phyloP scores from a whole-genome alignment of 2,797 vertebrate species.

The Capromys pilorides region DNA sequence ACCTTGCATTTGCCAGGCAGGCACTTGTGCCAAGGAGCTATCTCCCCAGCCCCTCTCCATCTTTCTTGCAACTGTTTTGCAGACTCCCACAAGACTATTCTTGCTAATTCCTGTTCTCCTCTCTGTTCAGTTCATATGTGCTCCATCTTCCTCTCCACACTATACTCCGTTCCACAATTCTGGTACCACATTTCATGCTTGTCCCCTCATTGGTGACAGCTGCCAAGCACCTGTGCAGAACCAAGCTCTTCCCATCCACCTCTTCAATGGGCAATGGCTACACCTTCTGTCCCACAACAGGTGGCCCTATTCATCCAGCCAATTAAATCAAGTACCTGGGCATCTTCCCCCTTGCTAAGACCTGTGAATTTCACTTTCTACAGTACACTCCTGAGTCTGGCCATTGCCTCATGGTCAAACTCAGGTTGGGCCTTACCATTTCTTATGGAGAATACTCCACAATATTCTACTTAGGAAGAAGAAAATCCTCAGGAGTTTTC shows the following conservation, averaged over 20 bases:
- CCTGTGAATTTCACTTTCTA: not conserved
- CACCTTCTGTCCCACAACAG: not conserved
- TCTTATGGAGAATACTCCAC: not conserved
- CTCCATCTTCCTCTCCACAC: not conserved
- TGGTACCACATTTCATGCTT: not conserved
- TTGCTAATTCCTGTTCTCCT: not conserved
- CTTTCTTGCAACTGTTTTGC: not conserved
- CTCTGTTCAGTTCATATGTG: not conserved
- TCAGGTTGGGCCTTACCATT: not conserved
- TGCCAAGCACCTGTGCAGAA: not conserved
- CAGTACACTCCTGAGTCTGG: not conserved
- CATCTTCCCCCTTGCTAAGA: not conserved
- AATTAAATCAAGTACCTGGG: not conserved
- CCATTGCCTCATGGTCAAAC: not conserved
- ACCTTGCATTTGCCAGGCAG: too few species aligned
- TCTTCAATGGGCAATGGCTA: not conserved
- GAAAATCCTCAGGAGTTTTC: not conserved
- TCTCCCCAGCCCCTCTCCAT: too few species aligned
- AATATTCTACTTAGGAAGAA: not conserved
- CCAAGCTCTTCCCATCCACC: not conserved
- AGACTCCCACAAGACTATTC: not conserved
- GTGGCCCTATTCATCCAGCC: not conserved
- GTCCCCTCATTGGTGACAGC: not conserved
- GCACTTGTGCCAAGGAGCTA: too few species aligned
- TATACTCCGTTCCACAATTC: not conserved